Evolutionary conservation across 2,888 invertebrate species (phyloP).

Genomic region (Nephrotoma guestfalica): DNA sequence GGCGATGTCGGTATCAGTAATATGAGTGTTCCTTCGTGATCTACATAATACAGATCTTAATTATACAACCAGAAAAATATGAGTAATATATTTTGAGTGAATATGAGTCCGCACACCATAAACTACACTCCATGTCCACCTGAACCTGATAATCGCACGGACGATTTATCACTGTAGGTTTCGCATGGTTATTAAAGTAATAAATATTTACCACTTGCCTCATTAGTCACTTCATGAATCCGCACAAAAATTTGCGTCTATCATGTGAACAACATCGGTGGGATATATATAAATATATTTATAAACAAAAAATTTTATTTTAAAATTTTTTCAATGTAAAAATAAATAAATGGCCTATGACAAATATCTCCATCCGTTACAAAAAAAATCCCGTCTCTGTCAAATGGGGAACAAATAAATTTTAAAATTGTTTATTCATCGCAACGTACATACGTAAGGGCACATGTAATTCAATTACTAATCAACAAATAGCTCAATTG

Average conservation of each 20-base stretch:
- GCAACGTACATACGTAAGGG: neutral
- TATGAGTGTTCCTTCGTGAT: neutral
- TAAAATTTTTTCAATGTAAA: neutral
- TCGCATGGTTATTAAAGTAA: neutral
- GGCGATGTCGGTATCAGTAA: neutral
- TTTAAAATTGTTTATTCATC: neutral
- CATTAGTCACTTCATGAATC: neutral
- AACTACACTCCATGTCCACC: neutral
- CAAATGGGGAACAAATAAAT: neutral
- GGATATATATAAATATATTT: neutral
- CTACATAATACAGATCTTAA: neutral
- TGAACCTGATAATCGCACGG: neutral
- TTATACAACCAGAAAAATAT: neutral
- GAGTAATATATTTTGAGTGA: neutral
- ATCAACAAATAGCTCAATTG: neutral
- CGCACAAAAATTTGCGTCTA: neutral
- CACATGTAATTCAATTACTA: neutral
- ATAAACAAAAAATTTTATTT: neutral
- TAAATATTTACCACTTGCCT: neutral
- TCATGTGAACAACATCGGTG: neutral
- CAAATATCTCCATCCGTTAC: neutral
- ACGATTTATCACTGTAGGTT: neutral
- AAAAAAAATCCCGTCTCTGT: neutral
- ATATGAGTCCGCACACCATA: neutral
- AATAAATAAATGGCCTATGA: neutral